These are phyloP conservation scores for Pterostichus madidus DNA, from an alignment of 2,888 invertebrate genomes.

Conservation along the genomic window DNA sequence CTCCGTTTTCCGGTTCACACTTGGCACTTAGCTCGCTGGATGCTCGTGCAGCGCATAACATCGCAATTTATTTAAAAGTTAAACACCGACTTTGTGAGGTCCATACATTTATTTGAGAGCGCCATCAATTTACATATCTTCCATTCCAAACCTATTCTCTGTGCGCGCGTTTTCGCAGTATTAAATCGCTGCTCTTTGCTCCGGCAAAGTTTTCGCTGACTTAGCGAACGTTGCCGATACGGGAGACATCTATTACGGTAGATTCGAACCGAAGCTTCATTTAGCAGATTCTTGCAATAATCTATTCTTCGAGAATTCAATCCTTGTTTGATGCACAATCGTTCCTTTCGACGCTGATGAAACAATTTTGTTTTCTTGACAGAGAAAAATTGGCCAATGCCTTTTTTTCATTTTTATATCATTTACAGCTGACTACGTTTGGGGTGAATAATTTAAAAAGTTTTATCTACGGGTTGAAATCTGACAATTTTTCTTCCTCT, in stretches of 20 bases:
- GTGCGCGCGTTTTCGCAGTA: neutral
- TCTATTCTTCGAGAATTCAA: conserved; percentile 5
- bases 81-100: conserved; percentile 38
- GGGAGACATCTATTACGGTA: neutral
- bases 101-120: conserved; percentile 55
- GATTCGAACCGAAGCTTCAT: conserved; percentile 8
- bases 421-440: conserved; percentile 60
- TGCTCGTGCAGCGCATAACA: conserved; percentile 18
- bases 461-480: conserved; percentile 54
- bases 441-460: conserved; percentile 64
- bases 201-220: conserved; percentile 48
- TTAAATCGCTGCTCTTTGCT: conserved; percentile 48
- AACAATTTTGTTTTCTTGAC: conserved; percentile 58
- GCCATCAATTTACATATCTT: conserved; percentile 60
- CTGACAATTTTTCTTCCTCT: conserved; percentile 44
- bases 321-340: conserved; percentile 6
- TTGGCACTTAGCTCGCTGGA: conserved; percentile 23
- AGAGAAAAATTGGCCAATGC: conserved; percentile 46
- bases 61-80: conserved; percentile 55
- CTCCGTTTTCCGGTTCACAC: neutral
- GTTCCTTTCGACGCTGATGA: conserved; percentile 28
- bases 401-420: conserved; percentile 57
- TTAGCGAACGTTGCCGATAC: conserved; percentile 14
- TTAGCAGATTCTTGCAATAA: conserved; percentile 34
- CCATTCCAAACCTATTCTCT: conserved; percentile 35